Evolutionary conservation across 2,888 invertebrate genomes (phyloP), one percentile per base, ranked within the genome.

Genomic region (Thalpophila matura): DNA sequence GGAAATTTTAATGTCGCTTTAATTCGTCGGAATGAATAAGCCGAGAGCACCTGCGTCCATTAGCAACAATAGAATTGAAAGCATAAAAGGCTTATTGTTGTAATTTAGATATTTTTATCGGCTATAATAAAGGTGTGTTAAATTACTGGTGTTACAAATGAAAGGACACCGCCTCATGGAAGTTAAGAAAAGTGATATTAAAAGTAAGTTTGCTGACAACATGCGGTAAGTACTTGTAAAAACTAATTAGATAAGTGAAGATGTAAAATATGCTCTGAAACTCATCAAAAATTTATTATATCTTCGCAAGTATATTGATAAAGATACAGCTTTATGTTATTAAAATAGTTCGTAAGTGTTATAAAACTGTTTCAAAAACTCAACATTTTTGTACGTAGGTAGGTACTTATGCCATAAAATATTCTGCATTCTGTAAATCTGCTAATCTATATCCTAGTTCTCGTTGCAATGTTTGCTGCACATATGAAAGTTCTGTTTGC

Each of bases 21-120:
- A 72, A 77, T 78, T 69, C 45, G 29, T 62, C 54, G 43, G 55
- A 64, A 72, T 54, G 63, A 60, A 59, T 63, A 65, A 70, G 61
- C 72, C 57, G 67, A 74, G 71, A 73, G 72, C 73, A 74, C 59
- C 69, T 79, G 69, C 71, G 79, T 82, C 82, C 78, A 82, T 85
- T 83, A 83, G 69, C 64, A 80, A 86, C 83, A 86, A 87, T 81
- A 81, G 80, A 81, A 79, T 73, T 79, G 70, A 74, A 82, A 79
- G 72, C 75, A 77, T 81, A 79, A 81, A 81, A 79, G 71, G 73
- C 74, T 84, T 80, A 77, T 64, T 76, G 64, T 74, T 65, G 51
- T 54, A 62, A 72, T 67, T 59, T 61, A 57, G 56, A 71, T 75
- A 65, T 63, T 65, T 68, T 66, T 71, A 59, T 61, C 59, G 55